Base-by-base conservation (phyloP, 1,140 invertebrate species). In the Drosophila obscura region DNA sequence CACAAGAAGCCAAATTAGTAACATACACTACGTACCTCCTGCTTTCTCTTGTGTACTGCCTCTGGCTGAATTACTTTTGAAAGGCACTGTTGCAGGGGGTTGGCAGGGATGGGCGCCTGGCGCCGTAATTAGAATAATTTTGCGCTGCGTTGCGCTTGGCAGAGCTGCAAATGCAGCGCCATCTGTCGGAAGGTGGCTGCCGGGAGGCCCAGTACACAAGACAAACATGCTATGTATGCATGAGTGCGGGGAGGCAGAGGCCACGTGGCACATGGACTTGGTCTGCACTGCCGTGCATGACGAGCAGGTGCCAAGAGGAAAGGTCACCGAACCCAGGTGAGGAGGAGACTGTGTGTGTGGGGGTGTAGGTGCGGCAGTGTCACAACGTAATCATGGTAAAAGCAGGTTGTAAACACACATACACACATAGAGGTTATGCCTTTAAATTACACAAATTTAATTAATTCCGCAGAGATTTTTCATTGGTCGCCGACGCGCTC, bases 81-180 rank as follows among this genome's bases (percentile, higher is more conserved):
- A 66, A 57, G 61, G 71, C 63, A 24, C n/a, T 66, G 69, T 31
- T 52, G n/a, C 16, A 24, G 13, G 53, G 53, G 35, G 26, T 35
- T 13, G 68, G 46, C 22, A 39, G 19, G 50, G 35, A 15, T 52
- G 22, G 48, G 50, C 7, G 67, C 56, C 66, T 19, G 19, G 19
- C 19, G 1, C 19, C 19, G 82, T 85, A 85, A 85, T 85, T 85
- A 85, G 82, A 85, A 85, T 85, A 85, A 85, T 85, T 85, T 87
- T 68, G 69, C 82, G 82, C 82, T 85, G 74, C 78, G 71, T 66
- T 85, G 82, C 82, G 82, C 77, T 61, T 58, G 77, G 56, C 61
- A 69, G 61, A 59, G 45, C 55, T 72, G 65, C 48, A 85, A 76
- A 82, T 80, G 74, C 76, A 69, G 41, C 59, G 63, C 63, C 82